Base-by-base conservation (phyloP, 1,140 invertebrate species). In the Trichonephila inaurata region DNA sequence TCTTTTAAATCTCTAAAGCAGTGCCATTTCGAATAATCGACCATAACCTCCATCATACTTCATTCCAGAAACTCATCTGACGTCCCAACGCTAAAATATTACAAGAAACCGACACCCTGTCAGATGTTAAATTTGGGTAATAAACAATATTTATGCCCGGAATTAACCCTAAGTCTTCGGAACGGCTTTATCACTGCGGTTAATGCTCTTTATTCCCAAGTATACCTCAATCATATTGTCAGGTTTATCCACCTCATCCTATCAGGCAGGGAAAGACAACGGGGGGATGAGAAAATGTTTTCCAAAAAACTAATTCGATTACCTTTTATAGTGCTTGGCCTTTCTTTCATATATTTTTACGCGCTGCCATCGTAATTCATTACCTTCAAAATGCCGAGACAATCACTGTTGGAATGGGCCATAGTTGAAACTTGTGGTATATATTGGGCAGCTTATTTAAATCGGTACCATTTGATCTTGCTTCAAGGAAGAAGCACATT, bases 121-220 rank as follows among this genome's bases (percentile, higher is more conserved):
- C 88, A 89, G 21, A 77, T 60, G 88, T 72, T 89, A 89, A 89
- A 89, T 89, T 89, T 89, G 40, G 88, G 88, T 89, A 89, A 89
- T 89, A 89, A 77, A 69, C 88, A 72, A 89, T 89, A 89, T 89
- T 89, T 89, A 89, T 89, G 66, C 40, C 64, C 66, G 40, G 88
- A 89, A 89, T 89, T 89, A 89, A 89, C 88, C 88, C 16, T 89
- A 89, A 89, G 88, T 72, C 88, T 89, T 89, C 21, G 66, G 58
- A 89, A 77, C 44, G 66, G 66, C 69, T 89, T 89, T 77, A 89
- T 89, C 88, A 89, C 66, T 58, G 64, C n/a, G 69, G 64, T 60
- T 89, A 89, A 89, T 89, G 88, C 69, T 58, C 66, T 89, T 89
- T 89, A 89, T 77, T 89, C 88, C 33, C 33, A 77, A 77, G 66